These are phyloP conservation scores for Zoanthus sansibaricus DNA, from an alignment of 92 coral and sea anemone genomes.

Conservation along the genomic window DNA sequence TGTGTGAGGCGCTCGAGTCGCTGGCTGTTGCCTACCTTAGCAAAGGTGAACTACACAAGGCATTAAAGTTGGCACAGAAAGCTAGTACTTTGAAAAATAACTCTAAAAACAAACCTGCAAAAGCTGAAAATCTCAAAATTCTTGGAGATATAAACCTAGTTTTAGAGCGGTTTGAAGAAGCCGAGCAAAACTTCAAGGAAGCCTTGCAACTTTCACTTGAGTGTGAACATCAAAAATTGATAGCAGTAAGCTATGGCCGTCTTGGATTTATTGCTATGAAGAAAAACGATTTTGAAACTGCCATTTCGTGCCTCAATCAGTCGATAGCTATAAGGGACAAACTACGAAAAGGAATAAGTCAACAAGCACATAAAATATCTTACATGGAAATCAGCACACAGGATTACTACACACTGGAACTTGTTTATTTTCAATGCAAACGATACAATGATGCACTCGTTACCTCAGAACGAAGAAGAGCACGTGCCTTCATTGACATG, in stretches of 20 bases:
- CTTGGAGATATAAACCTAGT: slow-evolving; percentile 21
- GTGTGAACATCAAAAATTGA: background rate
- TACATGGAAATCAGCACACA: background rate
- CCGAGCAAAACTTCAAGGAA: slow-evolving; percentile 1
- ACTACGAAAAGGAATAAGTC: background rate
- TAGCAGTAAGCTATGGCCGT: slow-evolving; percentile 11
- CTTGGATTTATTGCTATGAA: slow-evolving; percentile 19
- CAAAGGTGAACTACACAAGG: slow-evolving; percentile 14
- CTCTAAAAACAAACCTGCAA: background rate
- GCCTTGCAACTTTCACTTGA: slow-evolving; percentile 22
- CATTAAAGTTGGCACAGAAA: background rate
- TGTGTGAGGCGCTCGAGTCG: background rate
- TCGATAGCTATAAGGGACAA: background rate
- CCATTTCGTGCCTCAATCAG: slow-evolving; percentile 2
- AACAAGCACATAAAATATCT: slow-evolving; percentile 24
- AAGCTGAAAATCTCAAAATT: slow-evolving; percentile 8
- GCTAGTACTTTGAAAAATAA: background rate
- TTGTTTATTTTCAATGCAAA: background rate
- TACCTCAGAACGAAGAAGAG: slow-evolving; percentile 37
- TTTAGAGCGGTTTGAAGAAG: background rate
- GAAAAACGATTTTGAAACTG: slow-evolving; percentile 1
- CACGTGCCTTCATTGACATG: slow-evolving; percentile 40
- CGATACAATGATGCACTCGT: slow-evolving; percentile 16
- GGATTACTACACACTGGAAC: background rate
- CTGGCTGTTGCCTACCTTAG: slow-evolving; percentile 6